Base-by-base conservation (phyloP, 1,140 invertebrate species). In the Diorhabda elongata region DNA sequence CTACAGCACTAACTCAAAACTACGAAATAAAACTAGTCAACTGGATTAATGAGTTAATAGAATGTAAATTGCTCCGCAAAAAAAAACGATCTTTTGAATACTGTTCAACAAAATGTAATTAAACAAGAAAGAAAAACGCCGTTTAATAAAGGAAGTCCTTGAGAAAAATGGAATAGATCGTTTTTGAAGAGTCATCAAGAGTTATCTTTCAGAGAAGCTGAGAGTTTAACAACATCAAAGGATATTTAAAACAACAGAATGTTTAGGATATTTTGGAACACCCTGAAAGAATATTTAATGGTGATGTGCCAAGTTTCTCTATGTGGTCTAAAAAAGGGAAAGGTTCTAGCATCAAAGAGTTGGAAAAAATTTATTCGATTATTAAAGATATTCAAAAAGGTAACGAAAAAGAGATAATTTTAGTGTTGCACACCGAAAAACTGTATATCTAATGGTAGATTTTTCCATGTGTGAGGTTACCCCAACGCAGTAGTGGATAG, bases 221-320 rank as follows among this genome's bases (percentile, higher is more conserved):
- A 1, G 26, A 1, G 1, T 68, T 3, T 44, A 64, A 64, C 44
- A 69, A 63, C 26, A 43, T 64, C 8, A 45, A 26, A 26, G 57
- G 68, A 61, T 58, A 70, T n/a, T 66, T 64, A 58, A 64, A 65
- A 11, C 11, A 67, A 43, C 42, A 11, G 56, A 64, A 73, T 1
- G 44, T 44, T 11, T 56, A 11, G n/a, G 43, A 78, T 70, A 71
- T 81, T 67, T 64, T 81, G 44, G 41, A 70, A 56, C 69, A 77
- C 64, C 71, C 73, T 9, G 66, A 59, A 45, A 58, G 75, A 42
- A 76, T 82, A 26, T 77, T 79, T 59, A 82, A 83, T 69, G 73
- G 74, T 11, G 11, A 11, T 11, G 0, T 11, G 11, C 11, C 11
- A 11, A 11, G 11, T 11, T 11, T 11, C 11, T 11, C 11, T 11